Base-by-base conservation (phyloP, 2,113 vertebrate genomes). In the Sula dactylatra region DNA sequence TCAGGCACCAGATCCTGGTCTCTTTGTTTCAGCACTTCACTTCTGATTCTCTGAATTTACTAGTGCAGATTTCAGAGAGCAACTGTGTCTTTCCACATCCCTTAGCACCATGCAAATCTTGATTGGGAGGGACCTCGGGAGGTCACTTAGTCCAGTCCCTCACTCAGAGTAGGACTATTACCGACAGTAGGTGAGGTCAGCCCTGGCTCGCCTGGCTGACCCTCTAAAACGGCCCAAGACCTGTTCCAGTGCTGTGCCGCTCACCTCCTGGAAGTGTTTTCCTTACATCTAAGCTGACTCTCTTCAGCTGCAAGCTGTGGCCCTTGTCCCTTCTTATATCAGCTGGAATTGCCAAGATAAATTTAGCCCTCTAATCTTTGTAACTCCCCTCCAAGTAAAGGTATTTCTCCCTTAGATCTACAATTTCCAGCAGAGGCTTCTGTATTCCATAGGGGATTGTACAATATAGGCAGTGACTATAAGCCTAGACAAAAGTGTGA, bases 41-140 rank as follows among this genome's bases (percentile, higher is more conserved):
- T 92, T 73, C 21, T 74, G 45, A 58, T 71, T 88, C 42, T 83
- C 70, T 67, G 61, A 26, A 18, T 86, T 95, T 65, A 31, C 62
- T 56, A 15, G 31, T 3, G 2, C 20, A 31, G 73, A 25, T 88
- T 92, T 83, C 59, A 45, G 49, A 67, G 36, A 80, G 71, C 36
- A 84, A 7, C 18, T 0, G 0, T 55, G 55, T 50, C 29, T 78
- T 78, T 74, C 61, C 3, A 2, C 24, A 71, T 47, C 38, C 55
- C 16, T 24, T 32, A 44, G 47, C 26, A 34, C 32, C 34, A 31
- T 1, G 27, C 59, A 38, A 47, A 29, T 62, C 18, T 62, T 44
- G 19, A 12, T 1, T 66, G 72, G 34, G 22, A 47, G 36, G 54
- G 26, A 67, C 40, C 38, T 59, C 2, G 0, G 47, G n/a, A 61